Evolutionary conservation across 1,140 invertebrate genomes (phyloP).

Genomic region (Panagrolaimus sp.): DNA sequence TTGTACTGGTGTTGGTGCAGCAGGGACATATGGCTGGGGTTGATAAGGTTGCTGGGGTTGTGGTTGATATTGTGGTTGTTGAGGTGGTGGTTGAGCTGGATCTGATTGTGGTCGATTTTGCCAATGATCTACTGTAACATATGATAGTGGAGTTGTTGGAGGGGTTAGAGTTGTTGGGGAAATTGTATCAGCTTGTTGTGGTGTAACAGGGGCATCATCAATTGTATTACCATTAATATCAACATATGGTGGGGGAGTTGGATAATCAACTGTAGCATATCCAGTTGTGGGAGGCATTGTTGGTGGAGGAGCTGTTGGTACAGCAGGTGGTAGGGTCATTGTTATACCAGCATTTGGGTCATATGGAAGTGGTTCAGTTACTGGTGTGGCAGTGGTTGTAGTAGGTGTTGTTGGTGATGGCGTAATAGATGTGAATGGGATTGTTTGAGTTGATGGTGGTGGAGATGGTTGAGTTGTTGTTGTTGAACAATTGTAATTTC

Average conservation of each 20-base stretch:
- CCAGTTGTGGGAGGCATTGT: not conserved
- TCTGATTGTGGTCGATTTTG: not conserved
- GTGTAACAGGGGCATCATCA: no score
- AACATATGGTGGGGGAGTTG: no score
- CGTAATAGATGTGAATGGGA: not conserved
- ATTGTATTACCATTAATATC: not conserved
- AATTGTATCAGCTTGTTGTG: not conserved
- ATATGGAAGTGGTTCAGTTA: not conserved
- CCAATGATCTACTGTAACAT: slow-evolving; percentile 7
- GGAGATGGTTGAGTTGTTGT: slow-evolving; percentile 9
- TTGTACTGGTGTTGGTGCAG: not conserved
- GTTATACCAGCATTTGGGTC: not conserved
- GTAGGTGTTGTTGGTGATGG: not conserved
- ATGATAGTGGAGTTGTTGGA: not conserved
- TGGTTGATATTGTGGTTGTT: not conserved
- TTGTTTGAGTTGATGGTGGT: slow-evolving; percentile 9
- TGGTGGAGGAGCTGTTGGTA: not conserved
- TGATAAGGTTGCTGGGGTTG: not conserved
- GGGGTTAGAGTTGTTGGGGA: not conserved
- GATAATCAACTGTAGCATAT: slow-evolving; percentile 1
- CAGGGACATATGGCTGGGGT: not conserved
- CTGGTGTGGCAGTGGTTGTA: not conserved
- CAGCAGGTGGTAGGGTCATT: not conserved
- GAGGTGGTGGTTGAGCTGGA: not conserved
- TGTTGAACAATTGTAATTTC: not conserved